Percentiles rank a stretch among this genome's conserved stretches.
phyloP scores from a whole-genome alignment of 2,797 vertebrate genomes.

The Calcarius lapponicus region DNA sequence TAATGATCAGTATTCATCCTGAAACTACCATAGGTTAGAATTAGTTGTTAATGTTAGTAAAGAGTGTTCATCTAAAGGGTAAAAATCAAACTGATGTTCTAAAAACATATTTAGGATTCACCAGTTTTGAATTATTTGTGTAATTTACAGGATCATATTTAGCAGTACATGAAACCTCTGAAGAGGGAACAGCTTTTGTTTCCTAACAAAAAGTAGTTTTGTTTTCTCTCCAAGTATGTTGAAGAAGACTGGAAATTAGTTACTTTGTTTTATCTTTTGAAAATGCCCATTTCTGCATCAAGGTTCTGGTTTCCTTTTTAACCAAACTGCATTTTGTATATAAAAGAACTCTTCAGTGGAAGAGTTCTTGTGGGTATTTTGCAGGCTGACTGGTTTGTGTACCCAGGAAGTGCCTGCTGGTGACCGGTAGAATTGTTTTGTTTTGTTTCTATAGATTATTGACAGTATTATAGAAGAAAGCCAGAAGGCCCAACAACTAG shows the following conservation, averaged over 20 bases:
- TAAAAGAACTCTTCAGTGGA: not conserved
- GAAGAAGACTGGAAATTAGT: not conserved
- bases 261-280: not conserved
- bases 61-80: not conserved
- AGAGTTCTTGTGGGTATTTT: not conserved
- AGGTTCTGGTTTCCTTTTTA: not conserved
- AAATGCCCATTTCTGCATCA: not conserved
- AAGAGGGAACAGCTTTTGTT: not conserved
- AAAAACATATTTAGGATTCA: not conserved
- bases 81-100: not conserved
- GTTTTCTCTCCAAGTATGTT: not conserved
- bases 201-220: not conserved
- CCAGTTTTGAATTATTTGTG: not conserved
- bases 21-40: not conserved
- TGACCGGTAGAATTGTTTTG: not conserved
- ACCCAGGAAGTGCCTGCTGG: not conserved
- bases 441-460: slow-evolving; percentile 84
- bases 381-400: not conserved
- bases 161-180: not conserved
- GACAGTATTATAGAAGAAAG: slow-evolving; percentile 97
- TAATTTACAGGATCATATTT: not conserved
- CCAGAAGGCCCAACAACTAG: slow-evolving; percentile 83
- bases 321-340: not conserved
- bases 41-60: not conserved
- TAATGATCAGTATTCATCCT: not conserved